These are phyloP conservation scores for Leptinotarsa texana DNA, from an alignment of 1,140 invertebrate genomes.

Conservation along the genomic window DNA sequence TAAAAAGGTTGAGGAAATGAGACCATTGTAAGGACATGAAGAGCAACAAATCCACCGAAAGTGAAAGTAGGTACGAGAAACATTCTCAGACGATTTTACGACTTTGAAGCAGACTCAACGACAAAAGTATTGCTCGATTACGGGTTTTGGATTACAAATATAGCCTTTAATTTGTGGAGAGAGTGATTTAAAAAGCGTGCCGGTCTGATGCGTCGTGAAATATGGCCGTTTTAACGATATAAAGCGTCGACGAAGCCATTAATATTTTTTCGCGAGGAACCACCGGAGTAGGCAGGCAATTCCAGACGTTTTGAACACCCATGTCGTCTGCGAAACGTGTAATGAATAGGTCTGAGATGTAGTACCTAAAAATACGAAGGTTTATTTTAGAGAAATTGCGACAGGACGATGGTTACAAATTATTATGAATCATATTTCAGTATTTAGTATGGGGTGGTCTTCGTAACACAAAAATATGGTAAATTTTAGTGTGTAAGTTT, in stretches of 20 bases:
- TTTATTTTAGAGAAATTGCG: no score
- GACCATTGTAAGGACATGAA: no score
- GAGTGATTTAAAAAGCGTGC: not conserved
- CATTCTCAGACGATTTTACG: conserved; percentile 5
- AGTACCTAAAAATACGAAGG: no score
- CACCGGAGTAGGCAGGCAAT: not conserved
- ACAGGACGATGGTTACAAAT: no score
- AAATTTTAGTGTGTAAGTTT: no score
- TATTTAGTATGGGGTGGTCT: no score
- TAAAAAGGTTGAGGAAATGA: no score
- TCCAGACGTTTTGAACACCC: no score
- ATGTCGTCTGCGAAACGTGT: no score
- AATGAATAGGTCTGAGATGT: no score
- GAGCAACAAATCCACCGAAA: not conserved
- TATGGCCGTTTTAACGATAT: not conserved
- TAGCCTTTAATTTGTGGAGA: not conserved
- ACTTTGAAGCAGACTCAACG: not conserved
- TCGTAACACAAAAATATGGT: no score
- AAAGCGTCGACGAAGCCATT: not conserved
- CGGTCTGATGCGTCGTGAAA: not conserved
- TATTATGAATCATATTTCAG: no score
- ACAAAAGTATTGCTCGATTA: not conserved
- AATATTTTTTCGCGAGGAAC: not conserved
- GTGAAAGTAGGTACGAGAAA: not conserved
- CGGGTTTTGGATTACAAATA: not conserved